A percentile compares a stretch with the other conserved stretches of the same genome.
phyloP scores from a whole-genome alignment of 1,140 invertebrate genomes.

The Trachymyrmex septentrionalis region DNA sequence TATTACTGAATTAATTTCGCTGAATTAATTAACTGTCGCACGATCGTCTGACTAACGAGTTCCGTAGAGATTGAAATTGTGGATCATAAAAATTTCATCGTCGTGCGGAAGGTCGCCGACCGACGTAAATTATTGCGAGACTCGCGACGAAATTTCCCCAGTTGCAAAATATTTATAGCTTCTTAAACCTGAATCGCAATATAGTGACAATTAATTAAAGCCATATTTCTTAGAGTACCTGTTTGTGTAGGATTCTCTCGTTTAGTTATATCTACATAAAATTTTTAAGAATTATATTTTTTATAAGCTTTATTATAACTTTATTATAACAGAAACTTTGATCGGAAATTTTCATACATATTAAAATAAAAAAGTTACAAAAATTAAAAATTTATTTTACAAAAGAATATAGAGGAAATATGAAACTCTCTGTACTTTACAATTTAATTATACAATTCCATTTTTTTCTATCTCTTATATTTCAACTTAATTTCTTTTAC shows the following conservation, averaged over 20 bases:
- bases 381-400: background rate
- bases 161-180: slow-evolving; percentile 39
- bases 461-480: background rate
- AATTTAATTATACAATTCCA: background rate
- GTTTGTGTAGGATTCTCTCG: background rate
- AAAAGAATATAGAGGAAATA: background rate
- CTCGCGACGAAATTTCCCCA: background rate
- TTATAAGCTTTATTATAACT: background rate
- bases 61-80: slow-evolving; percentile 32
- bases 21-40: slow-evolving; percentile 43
- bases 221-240: slow-evolving; percentile 6
- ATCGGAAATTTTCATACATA: background rate
- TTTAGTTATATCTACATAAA: background rate
- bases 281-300: background rate
- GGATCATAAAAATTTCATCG: slow-evolving; percentile 56
- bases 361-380: background rate
- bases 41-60: slow-evolving; percentile 7
- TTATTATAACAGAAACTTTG: background rate
- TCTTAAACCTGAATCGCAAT: slow-evolving; percentile 28
- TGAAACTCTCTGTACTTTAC: background rate
- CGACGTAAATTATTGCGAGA: slow-evolving; percentile 37
- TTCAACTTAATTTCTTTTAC: background rate
- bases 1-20: slow-evolving; percentile 5
- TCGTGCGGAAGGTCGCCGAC: slow-evolving; percentile 11
- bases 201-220: slow-evolving; percentile 36